Conservation (phyloP, 2,113 vertebrate species). For the Trichechus manatus region DNA sequence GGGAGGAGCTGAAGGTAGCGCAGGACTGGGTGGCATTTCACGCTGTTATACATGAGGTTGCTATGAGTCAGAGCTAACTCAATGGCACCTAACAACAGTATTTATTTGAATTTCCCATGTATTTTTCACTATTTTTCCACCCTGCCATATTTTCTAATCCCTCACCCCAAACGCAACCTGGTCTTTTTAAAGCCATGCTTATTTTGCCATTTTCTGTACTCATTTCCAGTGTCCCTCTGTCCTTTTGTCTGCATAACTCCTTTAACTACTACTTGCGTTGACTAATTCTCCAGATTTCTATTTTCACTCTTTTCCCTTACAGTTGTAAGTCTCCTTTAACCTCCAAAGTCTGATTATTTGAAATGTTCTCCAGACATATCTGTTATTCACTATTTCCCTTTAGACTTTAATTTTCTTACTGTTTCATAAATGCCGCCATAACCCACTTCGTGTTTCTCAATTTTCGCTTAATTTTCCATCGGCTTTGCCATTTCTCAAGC, state of each 20-base stretch:
- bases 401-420: slow-evolving; percentile 66
- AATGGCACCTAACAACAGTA: background rate
- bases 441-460: slow-evolving; percentile 62
- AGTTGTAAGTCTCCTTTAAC: slow-evolving; percentile 26
- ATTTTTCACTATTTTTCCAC: background rate
- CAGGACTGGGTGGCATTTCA: background rate
- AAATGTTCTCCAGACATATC: slow-evolving; percentile 58
- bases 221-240: background rate
- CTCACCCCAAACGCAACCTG: background rate
- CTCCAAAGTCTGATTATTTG: slow-evolving; percentile 66
- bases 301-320: background rate
- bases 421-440: slow-evolving; percentile 71
- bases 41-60: background rate
- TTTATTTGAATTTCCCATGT: background rate
- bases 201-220: too few species aligned
- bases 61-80: background rate
- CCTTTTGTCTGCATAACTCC: background rate
- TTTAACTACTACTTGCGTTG: background rate
- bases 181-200: background rate
- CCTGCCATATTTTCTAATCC: background rate
- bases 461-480: slow-evolving; percentile 65
- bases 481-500: slow-evolving; percentile 16
- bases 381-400: slow-evolving; percentile 66
- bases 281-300: background rate
- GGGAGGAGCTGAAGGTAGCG: background rate